Evolutionary conservation across 2,888 invertebrate species (phyloP).

Genomic region (Escarpia spicata): DNA sequence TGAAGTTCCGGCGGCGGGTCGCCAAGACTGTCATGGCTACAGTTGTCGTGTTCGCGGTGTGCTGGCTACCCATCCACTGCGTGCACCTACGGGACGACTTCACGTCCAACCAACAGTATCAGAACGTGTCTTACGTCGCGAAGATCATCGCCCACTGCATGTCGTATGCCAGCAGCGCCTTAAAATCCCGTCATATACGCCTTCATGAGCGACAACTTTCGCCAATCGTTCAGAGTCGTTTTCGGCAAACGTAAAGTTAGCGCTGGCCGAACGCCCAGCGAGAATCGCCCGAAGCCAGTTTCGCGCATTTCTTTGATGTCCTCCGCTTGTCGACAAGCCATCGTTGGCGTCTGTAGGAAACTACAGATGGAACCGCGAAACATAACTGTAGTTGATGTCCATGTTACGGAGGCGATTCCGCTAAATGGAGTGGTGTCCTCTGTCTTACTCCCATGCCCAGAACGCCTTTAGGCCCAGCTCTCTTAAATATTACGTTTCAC

Average conservation of each 20-base stretch:
- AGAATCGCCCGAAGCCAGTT: not conserved
- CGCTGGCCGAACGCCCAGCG: not conserved
- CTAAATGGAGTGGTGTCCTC: not conserved
- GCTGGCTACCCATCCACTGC: constrained; percentile 40
- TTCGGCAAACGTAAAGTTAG: constrained; percentile 23
- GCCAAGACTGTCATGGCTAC: constrained; percentile 35
- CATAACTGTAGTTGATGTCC: not conserved
- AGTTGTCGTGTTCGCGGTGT: constrained; percentile 38
- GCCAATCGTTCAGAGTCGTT: constrained; percentile 38
- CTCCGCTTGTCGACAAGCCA: not conserved
- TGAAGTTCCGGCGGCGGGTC: constrained; percentile 22
- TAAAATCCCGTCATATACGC: constrained; percentile 57
- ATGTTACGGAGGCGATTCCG: not conserved
- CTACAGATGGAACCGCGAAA: not conserved
- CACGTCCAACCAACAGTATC: not conserved
- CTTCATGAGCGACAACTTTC: constrained; percentile 51
- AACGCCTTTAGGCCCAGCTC: not conserved
- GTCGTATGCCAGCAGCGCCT: constrained; percentile 47
- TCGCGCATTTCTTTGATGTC: not conserved
- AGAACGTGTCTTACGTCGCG: not conserved
- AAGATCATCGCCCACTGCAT: constrained; percentile 30
- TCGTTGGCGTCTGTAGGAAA: not conserved
- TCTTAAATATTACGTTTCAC: not conserved
- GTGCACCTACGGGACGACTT: constrained; percentile 32
- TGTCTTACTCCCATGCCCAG: not conserved